phyloP scores from a whole-genome alignment of 2,888 invertebrate species.

The Adineta ricciae region DNA sequence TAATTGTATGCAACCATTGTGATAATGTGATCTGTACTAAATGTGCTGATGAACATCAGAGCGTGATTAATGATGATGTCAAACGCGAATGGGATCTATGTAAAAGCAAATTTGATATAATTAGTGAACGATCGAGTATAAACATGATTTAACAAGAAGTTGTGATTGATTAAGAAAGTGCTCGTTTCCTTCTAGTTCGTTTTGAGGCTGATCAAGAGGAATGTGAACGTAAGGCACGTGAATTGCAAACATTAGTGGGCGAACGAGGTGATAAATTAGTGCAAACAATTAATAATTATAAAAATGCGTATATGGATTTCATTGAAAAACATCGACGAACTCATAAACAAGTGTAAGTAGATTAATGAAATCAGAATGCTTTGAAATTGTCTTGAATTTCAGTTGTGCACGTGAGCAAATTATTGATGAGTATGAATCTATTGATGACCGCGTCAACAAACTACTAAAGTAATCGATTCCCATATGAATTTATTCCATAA shows the following conservation, averaged over 20 bases:
- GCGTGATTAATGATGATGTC: neutral
- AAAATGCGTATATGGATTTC: neutral
- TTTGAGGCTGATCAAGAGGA: neutral
- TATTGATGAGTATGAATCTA: neutral
- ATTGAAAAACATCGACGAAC: neutral
- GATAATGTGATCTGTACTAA: neutral
- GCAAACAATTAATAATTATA: neutral
- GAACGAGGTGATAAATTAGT: neutral
- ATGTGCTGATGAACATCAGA: neutral
- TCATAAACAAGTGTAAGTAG: neutral
- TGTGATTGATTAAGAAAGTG: neutral
- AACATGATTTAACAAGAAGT: too few relatives aligned
- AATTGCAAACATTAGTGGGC: neutral
- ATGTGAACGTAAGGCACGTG: neutral
- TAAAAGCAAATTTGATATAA: neutral
- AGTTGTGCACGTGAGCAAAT: neutral
- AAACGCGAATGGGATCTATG: neutral
- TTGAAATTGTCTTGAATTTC: neutral
- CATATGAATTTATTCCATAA: neutral
- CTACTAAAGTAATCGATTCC: neutral
- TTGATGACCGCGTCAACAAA: neutral
- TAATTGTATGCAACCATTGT: conserved; percentile 10
- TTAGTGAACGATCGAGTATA: neutral
- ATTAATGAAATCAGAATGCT: too few relatives aligned
- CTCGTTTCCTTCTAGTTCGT: neutral